Conservation (phyloP, 1,140 invertebrate species). For the Acyrthosiphon pisum region DNA sequence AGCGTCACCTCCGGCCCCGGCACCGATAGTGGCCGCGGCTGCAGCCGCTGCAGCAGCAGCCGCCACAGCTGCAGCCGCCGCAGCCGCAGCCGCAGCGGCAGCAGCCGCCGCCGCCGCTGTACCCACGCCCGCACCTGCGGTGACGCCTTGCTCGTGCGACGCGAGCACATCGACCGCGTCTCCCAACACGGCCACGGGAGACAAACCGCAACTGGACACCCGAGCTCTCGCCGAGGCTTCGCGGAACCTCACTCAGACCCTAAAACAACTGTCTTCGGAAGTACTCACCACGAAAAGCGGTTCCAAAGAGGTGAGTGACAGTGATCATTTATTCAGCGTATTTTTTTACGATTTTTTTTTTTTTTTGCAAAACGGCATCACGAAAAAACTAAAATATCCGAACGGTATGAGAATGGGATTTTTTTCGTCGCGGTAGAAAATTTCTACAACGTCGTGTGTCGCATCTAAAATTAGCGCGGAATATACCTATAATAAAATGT, state of each 20-base stretch:
- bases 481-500: background rate
- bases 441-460: background rate
- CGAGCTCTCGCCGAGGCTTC: slow-evolving; percentile 85
- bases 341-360: no score
- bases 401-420: background rate
- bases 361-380: background rate
- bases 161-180: slow-evolving; percentile 58
- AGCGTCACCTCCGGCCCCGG: background rate
- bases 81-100: slow-evolving; percentile 41
- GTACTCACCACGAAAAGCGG: slow-evolving; percentile 73
- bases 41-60: slow-evolving; percentile 40
- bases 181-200: slow-evolving; percentile 44
- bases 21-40: slow-evolving; percentile 35
- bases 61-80: slow-evolving; percentile 3
- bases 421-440: background rate
- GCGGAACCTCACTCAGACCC: slow-evolving; percentile 87
- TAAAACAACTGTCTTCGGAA: slow-evolving; percentile 88
- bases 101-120: slow-evolving; percentile 48
- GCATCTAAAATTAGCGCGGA: background rate
- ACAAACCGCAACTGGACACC: slow-evolving; percentile 67
- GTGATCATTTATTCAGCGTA: background rate
- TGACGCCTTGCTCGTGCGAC: slow-evolving; percentile 56
- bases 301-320: slow-evolving; percentile 49
- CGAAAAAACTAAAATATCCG: background rate
- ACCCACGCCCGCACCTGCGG: slow-evolving; percentile 56